phyloP scores from a whole-genome alignment of 2,888 invertebrate species.

The Sminthurides aquaticus region DNA sequence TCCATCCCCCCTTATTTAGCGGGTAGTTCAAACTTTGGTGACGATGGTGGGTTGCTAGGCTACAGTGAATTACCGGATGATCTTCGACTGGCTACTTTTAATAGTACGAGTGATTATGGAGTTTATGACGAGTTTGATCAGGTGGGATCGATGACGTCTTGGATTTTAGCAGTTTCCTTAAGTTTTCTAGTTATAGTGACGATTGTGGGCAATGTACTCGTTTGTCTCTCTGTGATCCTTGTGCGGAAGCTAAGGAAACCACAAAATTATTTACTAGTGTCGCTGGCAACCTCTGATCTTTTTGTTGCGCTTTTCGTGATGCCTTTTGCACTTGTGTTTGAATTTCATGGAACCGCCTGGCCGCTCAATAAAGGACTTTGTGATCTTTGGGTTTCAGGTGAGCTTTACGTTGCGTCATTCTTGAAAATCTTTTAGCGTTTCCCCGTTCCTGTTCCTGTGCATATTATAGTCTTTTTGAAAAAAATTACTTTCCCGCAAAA shows the following conservation, averaged over 20 bases:
- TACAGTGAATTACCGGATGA: neutral
- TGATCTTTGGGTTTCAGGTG: conserved; percentile 43
- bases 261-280: conserved; percentile 86
- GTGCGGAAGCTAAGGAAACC: conserved; percentile 83
- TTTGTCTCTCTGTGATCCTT: conserved; percentile 90
- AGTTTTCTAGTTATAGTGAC: conserved; percentile 59
- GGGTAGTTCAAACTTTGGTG: neutral
- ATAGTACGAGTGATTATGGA: neutral
- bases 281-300: conserved; percentile 90
- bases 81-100: neutral
- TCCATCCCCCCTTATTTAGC: neutral
- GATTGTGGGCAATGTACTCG: conserved; percentile 80
- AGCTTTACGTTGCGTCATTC: conserved; percentile 1
- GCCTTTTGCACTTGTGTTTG: conserved; percentile 80
- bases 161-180: conserved; percentile 52
- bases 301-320: conserved; percentile 93
- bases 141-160: neutral
- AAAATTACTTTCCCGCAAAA: no score
- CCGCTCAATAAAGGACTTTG: conserved; percentile 37
- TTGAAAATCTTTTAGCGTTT: neutral
- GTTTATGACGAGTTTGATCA: neutral
- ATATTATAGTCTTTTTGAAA: no score
- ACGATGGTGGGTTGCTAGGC: neutral
- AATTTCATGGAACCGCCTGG: conserved; percentile 34
- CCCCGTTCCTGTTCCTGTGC: neutral